Conservation (phyloP, 2,113 vertebrate species). For the mouse (Mus musculus) region DNA sequence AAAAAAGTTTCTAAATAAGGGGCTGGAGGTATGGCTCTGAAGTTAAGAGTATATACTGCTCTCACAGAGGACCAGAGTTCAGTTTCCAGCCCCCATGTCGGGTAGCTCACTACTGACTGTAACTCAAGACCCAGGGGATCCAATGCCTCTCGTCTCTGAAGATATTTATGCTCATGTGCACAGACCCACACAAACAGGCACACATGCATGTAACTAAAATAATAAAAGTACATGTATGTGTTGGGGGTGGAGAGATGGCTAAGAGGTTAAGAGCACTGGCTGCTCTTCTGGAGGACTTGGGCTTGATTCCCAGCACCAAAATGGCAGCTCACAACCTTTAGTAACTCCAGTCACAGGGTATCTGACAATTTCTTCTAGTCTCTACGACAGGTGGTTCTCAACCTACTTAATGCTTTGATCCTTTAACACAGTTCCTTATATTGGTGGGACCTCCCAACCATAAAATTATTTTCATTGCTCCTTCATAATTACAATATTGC, state of each 20-base stretch:
- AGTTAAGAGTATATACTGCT: neutral
- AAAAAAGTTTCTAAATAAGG: neutral
- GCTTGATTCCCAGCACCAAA: neutral
- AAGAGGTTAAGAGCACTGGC: neutral
- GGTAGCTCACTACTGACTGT: neutral
- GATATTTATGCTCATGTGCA: neutral
- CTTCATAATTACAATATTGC: neutral
- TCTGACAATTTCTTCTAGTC: neutral
- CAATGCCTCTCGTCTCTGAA: neutral
- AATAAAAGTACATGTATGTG: neutral
- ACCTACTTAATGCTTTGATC: neutral
- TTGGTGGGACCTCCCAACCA: neutral
- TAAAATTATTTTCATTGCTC: neutral
- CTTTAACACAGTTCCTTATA: neutral
- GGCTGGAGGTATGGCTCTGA: neutral
- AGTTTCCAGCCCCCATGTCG: neutral
- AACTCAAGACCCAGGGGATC: neutral
- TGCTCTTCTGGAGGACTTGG: neutral
- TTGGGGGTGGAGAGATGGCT: neutral
- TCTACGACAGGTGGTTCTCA: neutral
- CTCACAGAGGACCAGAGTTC: neutral
- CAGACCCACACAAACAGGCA: neutral
- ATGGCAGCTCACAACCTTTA: neutral
- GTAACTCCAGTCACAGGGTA: neutral
- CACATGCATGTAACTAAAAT: neutral